phyloP scores from a whole-genome alignment of 2,113 vertebrate genomes.

The Verasper variegatus region DNA sequence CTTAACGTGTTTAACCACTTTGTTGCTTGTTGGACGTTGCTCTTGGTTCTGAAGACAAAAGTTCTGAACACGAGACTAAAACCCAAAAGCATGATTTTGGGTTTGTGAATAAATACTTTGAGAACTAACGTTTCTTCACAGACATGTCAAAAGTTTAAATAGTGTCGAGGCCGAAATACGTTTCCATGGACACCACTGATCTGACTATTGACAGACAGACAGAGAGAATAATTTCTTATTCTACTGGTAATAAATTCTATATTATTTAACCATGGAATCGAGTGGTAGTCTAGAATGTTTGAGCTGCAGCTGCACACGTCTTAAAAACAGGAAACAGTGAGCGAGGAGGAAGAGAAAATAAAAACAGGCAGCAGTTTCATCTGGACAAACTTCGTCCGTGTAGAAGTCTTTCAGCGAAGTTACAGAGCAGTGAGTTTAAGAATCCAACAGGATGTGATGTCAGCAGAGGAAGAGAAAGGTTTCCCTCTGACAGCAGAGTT shows the following conservation, averaged over 20 bases:
- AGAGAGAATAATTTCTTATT: too few species aligned
- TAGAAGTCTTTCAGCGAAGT: too few species aligned
- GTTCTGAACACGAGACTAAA: neutral
- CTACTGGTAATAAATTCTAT: too few species aligned
- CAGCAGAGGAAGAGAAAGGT: neutral
- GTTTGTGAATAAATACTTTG: too few species aligned
- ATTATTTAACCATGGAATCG: too few species aligned
- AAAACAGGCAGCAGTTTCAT: neutral
- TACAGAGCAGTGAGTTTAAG: constrained; percentile 4
- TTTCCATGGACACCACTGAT: too few species aligned
- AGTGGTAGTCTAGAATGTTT: too few species aligned
- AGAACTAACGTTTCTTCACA: too few species aligned
- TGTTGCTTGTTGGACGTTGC: neutral
- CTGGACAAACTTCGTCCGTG: neutral
- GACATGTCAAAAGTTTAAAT: too few species aligned
- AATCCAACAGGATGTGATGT: constrained; percentile 41
- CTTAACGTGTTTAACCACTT: too few species aligned
- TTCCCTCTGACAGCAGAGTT: neutral
- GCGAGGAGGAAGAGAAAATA: neutral
- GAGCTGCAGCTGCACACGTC: neutral
- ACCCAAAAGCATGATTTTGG: too few species aligned
- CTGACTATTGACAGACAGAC: neutral
- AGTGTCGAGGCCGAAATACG: too few species aligned
- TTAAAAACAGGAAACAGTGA: neutral
- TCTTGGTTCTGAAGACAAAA: neutral